Evolutionary conservation across 2,113 vertebrate species (phyloP), one percentile per base, ranked within the genome.

Genomic region (Podilymbus podiceps): DNA sequence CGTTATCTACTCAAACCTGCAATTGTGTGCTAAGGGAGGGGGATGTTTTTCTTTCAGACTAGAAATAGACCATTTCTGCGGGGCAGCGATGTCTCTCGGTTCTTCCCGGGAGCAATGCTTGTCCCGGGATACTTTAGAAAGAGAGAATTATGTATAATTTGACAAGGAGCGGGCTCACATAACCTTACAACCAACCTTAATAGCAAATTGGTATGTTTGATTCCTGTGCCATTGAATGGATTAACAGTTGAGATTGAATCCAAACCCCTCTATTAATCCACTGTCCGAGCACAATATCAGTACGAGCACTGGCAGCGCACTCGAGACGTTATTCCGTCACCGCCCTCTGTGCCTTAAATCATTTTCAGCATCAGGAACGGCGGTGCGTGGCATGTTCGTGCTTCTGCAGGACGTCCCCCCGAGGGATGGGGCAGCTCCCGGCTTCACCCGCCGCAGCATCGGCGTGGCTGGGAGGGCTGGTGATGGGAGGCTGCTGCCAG

Each of bases 31-130:
- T 60, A 21, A 63, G 9, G 58, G 62, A 85, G 86, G n/a, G 73
- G 23, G 17, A 27, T 25, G 8, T 28, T 96, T 96, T 85, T 46
- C 52, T 74, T 49, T 74, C 35, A 86, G 52, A 81, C 30, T 3
- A 71, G 20, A 40, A 86, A 77, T 19, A 15, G 11, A 30, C 3
- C 6, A 33, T 88, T 91, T 64, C 67, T 80, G 76, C 2, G 4
- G 52, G 47, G 44, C 68, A 67, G 24, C 0, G 1, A 63, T 24
- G 33, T 6, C 33, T 66, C 56, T 79, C 0, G 0, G 15, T 25
- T 81, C 19, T 68, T 89, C 22, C 40, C 5, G 1, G 28, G 35
- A 64, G 38, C 28, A 74, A 27, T 0, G 0, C 16, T 83, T 83
- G 59, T 53, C n/a, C 64, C 64, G 42, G 15, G 6, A 47, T 35